Evolutionary conservation across 1,140 invertebrate species (phyloP).

Genomic region (Hycleus phaleratus): DNA sequence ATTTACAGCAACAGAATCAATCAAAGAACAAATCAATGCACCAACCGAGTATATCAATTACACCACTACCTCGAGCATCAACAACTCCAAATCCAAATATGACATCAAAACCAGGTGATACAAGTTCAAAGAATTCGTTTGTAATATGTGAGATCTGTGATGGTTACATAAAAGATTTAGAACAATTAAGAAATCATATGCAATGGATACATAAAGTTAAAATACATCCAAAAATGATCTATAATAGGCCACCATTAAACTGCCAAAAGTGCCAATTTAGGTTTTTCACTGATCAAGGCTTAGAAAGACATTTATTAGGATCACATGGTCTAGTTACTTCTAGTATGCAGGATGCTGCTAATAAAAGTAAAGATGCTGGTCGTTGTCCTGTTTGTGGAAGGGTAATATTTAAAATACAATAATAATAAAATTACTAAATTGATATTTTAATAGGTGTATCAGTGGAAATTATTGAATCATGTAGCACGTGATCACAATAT

Average conservation of each 20-base stretch:
- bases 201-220: constrained; percentile 95
- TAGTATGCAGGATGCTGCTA: constrained; percentile 92
- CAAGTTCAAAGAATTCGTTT: constrained; percentile 63
- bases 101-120: constrained; percentile 40
- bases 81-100: constrained; percentile 43
- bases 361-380: constrained; percentile 88
- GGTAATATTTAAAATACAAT: constrained; percentile 45
- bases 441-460: constrained; percentile 63
- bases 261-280: constrained; percentile 92
- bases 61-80: constrained; percentile 67
- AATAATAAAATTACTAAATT: background rate
- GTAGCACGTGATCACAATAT: constrained; percentile 85
- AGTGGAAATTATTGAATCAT: constrained; percentile 86
- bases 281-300: constrained; percentile 67
- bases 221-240: constrained; percentile 94
- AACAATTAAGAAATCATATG: constrained; percentile 89
- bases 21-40: constrained; percentile 48
- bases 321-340: constrained; percentile 90
- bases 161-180: constrained; percentile 89
- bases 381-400: constrained; percentile 88
- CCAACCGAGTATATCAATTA: constrained; percentile 86
- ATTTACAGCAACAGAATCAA: constrained; percentile 19
- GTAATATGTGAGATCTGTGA: constrained; percentile 95
- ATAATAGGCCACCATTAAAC: constrained; percentile 86
- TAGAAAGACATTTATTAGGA: constrained; percentile 87